Evolutionary conservation across 2,113 vertebrate species (phyloP), one percentile per base, ranked within the genome.

Genomic region (Corynorhinus townsendii): DNA sequence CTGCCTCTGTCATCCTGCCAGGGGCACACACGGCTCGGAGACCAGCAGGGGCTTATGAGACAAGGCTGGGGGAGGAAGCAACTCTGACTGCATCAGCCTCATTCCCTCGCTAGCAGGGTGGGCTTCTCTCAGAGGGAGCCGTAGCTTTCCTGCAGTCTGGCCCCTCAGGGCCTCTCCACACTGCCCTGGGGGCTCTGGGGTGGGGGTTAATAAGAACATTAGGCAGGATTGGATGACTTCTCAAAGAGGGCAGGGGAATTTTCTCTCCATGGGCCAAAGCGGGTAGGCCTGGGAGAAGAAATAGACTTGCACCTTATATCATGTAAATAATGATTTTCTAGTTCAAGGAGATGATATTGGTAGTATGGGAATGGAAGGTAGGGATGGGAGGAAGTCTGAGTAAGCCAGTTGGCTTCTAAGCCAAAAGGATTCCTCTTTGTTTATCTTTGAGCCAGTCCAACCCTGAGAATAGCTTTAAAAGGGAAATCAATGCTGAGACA

Each of bases 391-490:
- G 93, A 86, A 59, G 92, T 90, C 91, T 91, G 90, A 96, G 91
- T n/a, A 82, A 94, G 91, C 80, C 93, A 85, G 86, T 43, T 90
- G 91, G 80, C 94, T 95, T 91, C 68, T 52, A 96, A 94, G 93
- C 93, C 95, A 93, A 94, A 93, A 96, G 94, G 90, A 88, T 96
- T 93, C 96, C 87, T 96, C 76, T 90, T 82, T 94, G 87, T 84
- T 96, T 95, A 94, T 94, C 92, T 94, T 85, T 88, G 96, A 96
- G 95, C 93, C 90, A 43, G 95, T 90, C 95, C 81, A 85, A 92
- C 85, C 88, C 95, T 93, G 92, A 86, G 90, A 91, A 95, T 95
- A 97, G 96, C 97, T 97, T 97, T 97, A 96, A 97, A 97, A 96
- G 90, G 96, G 96, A 97, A 95, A 92, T 85, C 26, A 87, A 81